These are phyloP conservation scores for Gouania willdenowi DNA, from an alignment of 2,797 vertebrate genomes.

Conservation along the genomic window DNA sequence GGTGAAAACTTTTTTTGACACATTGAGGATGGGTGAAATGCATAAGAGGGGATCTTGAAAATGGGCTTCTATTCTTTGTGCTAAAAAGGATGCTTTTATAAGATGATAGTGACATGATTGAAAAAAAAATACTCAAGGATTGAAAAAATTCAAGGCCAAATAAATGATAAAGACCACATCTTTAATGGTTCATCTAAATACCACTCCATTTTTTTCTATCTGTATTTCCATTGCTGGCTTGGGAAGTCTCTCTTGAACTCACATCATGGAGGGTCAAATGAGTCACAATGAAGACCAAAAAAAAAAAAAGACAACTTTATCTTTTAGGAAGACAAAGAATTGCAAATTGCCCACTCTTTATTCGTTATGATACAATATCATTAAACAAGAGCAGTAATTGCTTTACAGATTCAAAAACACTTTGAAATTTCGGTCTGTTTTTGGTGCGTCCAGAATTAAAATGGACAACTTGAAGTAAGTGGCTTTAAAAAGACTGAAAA, in stretches of 20 bases:
- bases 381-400: conserved; percentile 27
- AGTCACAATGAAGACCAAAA: conserved; percentile 57
- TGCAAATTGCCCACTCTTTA: conserved; percentile 49
- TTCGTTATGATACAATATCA: conserved; percentile 48
- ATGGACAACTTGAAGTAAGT: not conserved
- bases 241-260: conserved; percentile 70
- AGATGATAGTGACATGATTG: conserved; percentile 78
- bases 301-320: conserved; percentile 64
- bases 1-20: conserved; percentile 81
- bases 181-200: conserved; percentile 74
- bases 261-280: conserved; percentile 54
- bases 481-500: not conserved
- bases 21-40: conserved; percentile 74
- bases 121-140: too few relatives aligned
- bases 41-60: conserved; percentile 80
- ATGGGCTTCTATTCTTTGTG: conserved; percentile 71
- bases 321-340: conserved; percentile 51
- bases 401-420: conserved; percentile 29
- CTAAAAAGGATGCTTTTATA: conserved; percentile 81
- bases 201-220: conserved; percentile 67
- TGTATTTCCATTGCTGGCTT: conserved; percentile 62
- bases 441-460: not conserved
- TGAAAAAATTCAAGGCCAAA: conserved; percentile 75
- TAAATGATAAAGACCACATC: conserved; percentile 74
- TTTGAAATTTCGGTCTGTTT: too few relatives aligned